Evolutionary conservation across 2,888 invertebrate species (phyloP), one percentile per base, ranked within the genome.

Genomic region (Phyllotreta cruciferae): DNA sequence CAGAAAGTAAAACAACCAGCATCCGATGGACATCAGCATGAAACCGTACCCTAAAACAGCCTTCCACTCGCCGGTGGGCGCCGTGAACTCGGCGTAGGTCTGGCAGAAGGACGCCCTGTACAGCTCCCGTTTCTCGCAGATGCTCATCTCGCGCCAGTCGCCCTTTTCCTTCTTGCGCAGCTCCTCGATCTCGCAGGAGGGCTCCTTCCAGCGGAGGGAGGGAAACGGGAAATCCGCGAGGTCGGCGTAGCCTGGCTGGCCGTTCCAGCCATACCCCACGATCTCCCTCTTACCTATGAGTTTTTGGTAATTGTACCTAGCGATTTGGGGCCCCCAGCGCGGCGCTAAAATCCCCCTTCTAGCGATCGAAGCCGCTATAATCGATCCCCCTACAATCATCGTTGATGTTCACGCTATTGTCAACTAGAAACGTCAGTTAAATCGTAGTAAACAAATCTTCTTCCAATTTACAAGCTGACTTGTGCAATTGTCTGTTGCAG

Each of bases 81-180:
- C 93, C 67, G 90, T 83, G 82, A 96, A 89, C 84, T 99, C 99
- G 0, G 92, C 85, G 78, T 92, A 94, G 8, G 98, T 98, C 81
- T 94, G 93, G 76, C 97, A 91, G 83, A 93, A 99, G 70, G 93
- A 92, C 1, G 93, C 88, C 65, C 98, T 87, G 85, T 98, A 99
- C 38, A 98, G 80, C 0, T 85, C 84, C 82, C 98, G 98, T 84
- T 97, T 98, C 75, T 99, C 98, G 53, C 93, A 93, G 0, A 92
- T 65, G 0, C 91, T 86, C 54, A 99, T 80, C 72, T 91, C 90
- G 75, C 90, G 92, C 99, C 99, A 99, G 81, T 97, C 96, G 14
- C 91, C 92, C 82, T 90, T 91, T 78, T 99, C 98, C 80, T 98
- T 98, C 73, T 94, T 90, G 60, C 91, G 88, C 53, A 99, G 83